Base-by-base conservation (phyloP, 1,140 invertebrate genomes). In the Amphibalanus amphitrite region DNA sequence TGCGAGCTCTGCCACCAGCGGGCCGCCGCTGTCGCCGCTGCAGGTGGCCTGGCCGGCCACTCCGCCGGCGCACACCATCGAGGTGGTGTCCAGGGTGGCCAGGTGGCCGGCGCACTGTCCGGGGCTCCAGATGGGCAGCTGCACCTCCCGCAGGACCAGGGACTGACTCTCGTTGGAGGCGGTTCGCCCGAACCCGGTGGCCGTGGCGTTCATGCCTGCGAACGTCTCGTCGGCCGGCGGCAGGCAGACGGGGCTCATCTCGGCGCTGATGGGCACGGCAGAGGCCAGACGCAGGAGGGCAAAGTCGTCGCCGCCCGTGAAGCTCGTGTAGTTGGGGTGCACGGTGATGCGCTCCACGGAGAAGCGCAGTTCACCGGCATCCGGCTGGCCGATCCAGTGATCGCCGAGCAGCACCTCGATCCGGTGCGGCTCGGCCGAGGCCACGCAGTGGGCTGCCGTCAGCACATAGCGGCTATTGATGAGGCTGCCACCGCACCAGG, bases 31-130 rank as follows among this genome's bases (percentile, higher is more conserved):
- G 69, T 69, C 69, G 6, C 69, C 69, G 69, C 26, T 69, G n/a
- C 69, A 69, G 69, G 25, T 69, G 69, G 29, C 69, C 69, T 69
- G 29, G 23, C 69, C 69, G 29, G 29, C 69, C 23, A n/a, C 29
- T 4, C 38, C 69, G 29, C 89, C 89, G 0, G 89, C 90, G 76
- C 90, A 92, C 67, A 92, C 75, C 80, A 90, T 87, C 0, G 79
- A 81, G 0, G 78, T 74, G 0, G 76, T 74, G 15, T 65, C n/a
- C 20, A 30, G 25, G 70, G 20, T 40, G 28, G 29, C 29, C 26
- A 65, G 67, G 23, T 29, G 29, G n/a, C 10, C 29, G 20, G 25
- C 29, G 70, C 70, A 71, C 38, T 71, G 3, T 29, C 38, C 28
- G 38, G 29, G 29, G 70, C 29, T 71, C 70, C 64, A 65, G 29